phyloP scores from a whole-genome alignment of 2,888 invertebrate genomes.

The Himalopsyche japonica region DNA sequence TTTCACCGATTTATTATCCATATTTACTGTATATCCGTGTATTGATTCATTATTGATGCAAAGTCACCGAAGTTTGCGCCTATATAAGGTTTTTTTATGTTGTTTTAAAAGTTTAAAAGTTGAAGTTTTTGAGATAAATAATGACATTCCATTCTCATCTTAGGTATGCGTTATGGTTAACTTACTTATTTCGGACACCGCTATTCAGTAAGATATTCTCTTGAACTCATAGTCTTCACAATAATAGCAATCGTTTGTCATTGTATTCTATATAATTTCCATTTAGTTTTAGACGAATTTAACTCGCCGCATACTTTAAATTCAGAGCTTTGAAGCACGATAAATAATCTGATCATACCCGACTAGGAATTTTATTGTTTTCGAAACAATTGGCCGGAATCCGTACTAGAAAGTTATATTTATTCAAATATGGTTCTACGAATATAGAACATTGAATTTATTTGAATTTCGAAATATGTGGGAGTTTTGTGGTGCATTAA shows the following conservation, averaged over 20 bases:
- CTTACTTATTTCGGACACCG: neutral
- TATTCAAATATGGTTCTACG: neutral
- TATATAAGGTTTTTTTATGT: neutral
- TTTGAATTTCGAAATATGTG: neutral
- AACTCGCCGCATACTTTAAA: neutral
- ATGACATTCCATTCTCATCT: slow-evolving; percentile 31
- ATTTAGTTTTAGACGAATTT: neutral
- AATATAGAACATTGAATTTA: neutral
- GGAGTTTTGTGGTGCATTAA: no score
- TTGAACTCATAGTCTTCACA: neutral
- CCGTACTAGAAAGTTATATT: neutral
- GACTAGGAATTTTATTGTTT: neutral
- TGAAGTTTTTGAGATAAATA: neutral
- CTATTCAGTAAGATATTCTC: neutral
- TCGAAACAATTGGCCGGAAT: neutral
- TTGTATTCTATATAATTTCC: neutral
- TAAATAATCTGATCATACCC: neutral
- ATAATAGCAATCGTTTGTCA: neutral
- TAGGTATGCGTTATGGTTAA: slow-evolving; percentile 8
- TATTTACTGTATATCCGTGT: neutral
- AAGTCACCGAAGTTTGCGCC: neutral
- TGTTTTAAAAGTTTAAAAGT: slow-evolving; percentile 12
- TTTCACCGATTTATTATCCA: slow-evolving; percentile 4
- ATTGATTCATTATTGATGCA: neutral
- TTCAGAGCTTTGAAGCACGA: neutral